phyloP scores from a whole-genome alignment of 2,113 vertebrate genomes.

The Vulpes vulpes region DNA sequence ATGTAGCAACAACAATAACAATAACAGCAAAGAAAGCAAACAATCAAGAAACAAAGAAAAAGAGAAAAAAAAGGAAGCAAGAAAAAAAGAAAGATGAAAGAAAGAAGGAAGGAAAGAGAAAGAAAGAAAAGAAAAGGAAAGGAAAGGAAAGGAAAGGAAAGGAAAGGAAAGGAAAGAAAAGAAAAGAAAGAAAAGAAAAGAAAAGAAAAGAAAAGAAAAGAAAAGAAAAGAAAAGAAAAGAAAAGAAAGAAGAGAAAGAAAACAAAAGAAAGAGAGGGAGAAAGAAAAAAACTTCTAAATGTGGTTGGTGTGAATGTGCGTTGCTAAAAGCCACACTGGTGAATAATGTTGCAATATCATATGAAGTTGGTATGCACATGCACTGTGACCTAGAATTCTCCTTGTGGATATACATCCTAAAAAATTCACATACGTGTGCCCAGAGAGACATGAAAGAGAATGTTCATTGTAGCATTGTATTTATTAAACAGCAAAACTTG shows the following conservation, averaged over 20 bases:
- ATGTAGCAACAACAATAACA: background rate
- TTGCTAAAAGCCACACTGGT: slow-evolving; percentile 20
- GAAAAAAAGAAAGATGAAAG: no score
- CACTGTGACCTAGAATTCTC: background rate
- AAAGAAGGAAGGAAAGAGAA: no score
- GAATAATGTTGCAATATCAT: background rate
- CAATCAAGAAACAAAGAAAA: background rate
- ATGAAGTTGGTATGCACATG: background rate
- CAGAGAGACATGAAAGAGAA: no score
- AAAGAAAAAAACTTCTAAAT: background rate
- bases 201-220: no score
- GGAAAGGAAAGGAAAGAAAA: no score
- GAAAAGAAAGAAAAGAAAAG: fast-evolving
- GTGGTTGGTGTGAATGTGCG: background rate
- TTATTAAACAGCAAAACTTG: background rate
- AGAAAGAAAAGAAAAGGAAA: no score
- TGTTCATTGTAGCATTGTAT: no score
- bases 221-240: no score
- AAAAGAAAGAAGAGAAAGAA: no score
- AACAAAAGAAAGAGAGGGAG: background rate
- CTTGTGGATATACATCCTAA: background rate
- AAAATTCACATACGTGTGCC: background rate
- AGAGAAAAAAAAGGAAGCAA: fast-evolving
- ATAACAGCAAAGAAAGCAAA: background rate
- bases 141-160: no score